Percentiles rank a stretch among this genome's conserved stretches.
phyloP scores from a whole-genome alignment of 1,140 invertebrate species.

The Trachelipus rathkii region DNA sequence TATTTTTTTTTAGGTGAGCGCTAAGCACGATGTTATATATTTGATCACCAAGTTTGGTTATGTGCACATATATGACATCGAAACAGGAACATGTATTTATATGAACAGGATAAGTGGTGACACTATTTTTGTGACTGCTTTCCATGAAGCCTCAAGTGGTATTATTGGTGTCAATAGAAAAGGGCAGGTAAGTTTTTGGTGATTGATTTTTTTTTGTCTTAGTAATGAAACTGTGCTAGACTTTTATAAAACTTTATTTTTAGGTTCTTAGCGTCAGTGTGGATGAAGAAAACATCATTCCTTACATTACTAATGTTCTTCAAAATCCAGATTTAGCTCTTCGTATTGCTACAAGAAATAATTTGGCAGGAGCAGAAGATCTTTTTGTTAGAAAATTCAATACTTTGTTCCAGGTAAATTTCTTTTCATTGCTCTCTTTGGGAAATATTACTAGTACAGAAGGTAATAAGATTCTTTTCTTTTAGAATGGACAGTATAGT shows the following conservation, averaged over 20 bases:
- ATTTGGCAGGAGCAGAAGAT: constrained; percentile 95
- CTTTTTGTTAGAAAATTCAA: constrained; percentile 98
- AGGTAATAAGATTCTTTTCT: neutral
- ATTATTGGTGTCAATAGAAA: constrained; percentile 99
- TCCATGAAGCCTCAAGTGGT: constrained; percentile 90
- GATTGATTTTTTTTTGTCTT: neutral
- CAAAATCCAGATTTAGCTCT: constrained; percentile 96
- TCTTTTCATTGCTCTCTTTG: too few species aligned
- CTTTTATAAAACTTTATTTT: constrained; percentile 20
- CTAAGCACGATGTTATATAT: constrained; percentile 97
- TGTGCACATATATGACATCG: constrained; percentile 98
- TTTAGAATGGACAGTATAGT: constrained; percentile 77
- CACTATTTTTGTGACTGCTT: constrained; percentile 98
- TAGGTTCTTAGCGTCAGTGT: constrained; percentile 94
- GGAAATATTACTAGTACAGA: too few species aligned
- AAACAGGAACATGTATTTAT: constrained; percentile 97
- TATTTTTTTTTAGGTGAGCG: constrained; percentile 62
- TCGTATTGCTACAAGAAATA: constrained; percentile 90
- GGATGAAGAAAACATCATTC: constrained; percentile 96
- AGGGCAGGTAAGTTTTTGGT: constrained; percentile 66
- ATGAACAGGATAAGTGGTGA: constrained; percentile 99
- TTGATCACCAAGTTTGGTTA: constrained; percentile 99
- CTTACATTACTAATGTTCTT: constrained; percentile 92
- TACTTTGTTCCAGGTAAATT: constrained; percentile 72
- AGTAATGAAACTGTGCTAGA: neutral